Evolutionary conservation across 2,113 vertebrate genomes (phyloP), one percentile per base, ranked within the genome.

Genomic region (Sapayoa aenigma): DNA sequence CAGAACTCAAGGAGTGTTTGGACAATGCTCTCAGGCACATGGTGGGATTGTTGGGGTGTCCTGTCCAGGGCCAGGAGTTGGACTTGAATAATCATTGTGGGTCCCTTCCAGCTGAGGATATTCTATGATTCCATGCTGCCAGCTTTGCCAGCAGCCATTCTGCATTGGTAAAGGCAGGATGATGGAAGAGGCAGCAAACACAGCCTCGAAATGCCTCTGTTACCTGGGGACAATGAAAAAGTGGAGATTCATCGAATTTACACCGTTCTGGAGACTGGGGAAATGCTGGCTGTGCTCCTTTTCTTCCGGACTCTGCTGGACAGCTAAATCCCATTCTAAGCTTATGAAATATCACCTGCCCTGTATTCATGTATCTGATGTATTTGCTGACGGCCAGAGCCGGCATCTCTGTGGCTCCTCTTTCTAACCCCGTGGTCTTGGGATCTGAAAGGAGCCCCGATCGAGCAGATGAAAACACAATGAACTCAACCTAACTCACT

Each of bases 301-400:
- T 41, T 33, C 53, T 72, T 67, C 75, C 7, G 0, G 84, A 25
- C 66, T 41, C 90, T 31, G 28, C 71, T 77, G 84, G 92, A 88
- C 79, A 79, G 71, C 89, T 91, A 91, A 94, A 96, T 89, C 90
- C 89, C 76, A 28, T 17, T 66, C 77, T 96, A 78, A 95, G 90
- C 74, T 59, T 5, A n/a, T 94, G 92, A 92, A 94, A 85, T 92
- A 95, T 87, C 12, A 0, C 83, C 86, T 76, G 80, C 46, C 58
- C 59, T 76, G 77, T 81, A 4, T 84, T 79, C 68, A 47, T 33
- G 30, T 5, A 49, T 23, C 82, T 80, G 73, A 83, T 73, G 52
- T 28, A 68, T 93, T 90, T 93, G 88, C 93, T 93, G 92, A 71
- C 0, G 3, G 80, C 65, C 69, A 42, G 52, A 58, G 46, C 35